A percentile compares a stretch with the other conserved stretches of the same genome.
Conservation (phyloP, 1,140 invertebrate species). For the Metaphire vulgaris region DNA sequence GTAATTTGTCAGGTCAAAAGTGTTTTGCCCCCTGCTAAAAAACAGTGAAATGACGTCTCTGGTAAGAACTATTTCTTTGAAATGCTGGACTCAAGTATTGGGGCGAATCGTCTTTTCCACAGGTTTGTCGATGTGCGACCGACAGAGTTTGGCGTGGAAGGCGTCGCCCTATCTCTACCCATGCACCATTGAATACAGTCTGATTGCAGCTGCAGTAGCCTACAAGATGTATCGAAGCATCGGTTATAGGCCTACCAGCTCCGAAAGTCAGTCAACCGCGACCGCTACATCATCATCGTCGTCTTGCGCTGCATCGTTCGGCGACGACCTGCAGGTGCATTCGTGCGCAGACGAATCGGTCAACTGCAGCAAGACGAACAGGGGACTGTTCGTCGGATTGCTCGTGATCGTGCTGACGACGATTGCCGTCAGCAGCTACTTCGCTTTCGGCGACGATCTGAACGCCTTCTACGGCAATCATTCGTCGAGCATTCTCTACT, state of each 20-base stretch:
- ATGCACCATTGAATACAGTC: conserved; percentile 92
- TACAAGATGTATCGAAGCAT: conserved; percentile 73
- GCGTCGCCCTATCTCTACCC: conserved; percentile 77
- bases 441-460: conserved; percentile 57
- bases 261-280: neutral
- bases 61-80: too few species aligned
- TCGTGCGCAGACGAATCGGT: conserved; percentile 16
- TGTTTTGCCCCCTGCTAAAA: too few species aligned
- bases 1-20: too few species aligned
- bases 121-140: too few species aligned
- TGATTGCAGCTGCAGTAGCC: conserved; percentile 92
- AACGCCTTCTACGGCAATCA: neutral
- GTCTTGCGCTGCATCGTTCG: neutral
- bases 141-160: conserved; percentile 34
- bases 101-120: too few species aligned
- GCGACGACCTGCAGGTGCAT: conserved; percentile 11
- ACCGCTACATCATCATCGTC: neutral
- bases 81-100: too few species aligned
- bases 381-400: conserved; percentile 81
- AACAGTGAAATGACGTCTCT: too few species aligned
- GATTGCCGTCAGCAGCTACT: conserved; percentile 86
- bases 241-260: neutral
- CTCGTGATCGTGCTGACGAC: conserved; percentile 75
- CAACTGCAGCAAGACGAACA: conserved; percentile 76
- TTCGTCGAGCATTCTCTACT: conserved; percentile 16